A percentile compares a stretch with the other conserved stretches of the same genome.
These are phyloP conservation scores for Pachyuromys duprasi DNA, from an alignment of 2,797 vertebrate genomes.

Conservation along the genomic window DNA sequence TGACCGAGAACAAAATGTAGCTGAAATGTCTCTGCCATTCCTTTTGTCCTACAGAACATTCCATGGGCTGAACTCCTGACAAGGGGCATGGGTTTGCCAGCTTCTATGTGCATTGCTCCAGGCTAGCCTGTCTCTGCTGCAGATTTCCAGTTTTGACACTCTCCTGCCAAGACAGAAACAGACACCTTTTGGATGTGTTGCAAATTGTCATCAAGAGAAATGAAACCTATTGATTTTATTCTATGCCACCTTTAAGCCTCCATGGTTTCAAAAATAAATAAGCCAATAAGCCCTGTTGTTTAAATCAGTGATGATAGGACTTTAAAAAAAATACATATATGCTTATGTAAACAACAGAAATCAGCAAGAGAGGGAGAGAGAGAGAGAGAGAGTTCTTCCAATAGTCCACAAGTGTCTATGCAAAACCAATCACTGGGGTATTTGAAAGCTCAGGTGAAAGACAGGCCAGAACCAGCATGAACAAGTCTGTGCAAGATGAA, in stretches of 20 bases:
- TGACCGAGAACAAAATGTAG: conserved; percentile 81
- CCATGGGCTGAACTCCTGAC: conserved; percentile 80
- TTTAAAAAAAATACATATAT: conserved; percentile 8
- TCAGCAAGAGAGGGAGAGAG: conserved; percentile 62
- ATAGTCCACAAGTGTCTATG: conserved; percentile 71
- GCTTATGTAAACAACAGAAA: conserved; percentile 71
- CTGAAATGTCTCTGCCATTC: conserved; percentile 86
- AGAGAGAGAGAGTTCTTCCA: conserved; percentile 58
- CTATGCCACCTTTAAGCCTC: background rate
- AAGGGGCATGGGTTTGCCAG: conserved; percentile 70
- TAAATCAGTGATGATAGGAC: conserved; percentile 57
- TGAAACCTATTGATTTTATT: background rate
- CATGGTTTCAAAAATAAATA: background rate
- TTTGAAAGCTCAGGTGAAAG: conserved; percentile 69
- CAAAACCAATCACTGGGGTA: conserved; percentile 67
- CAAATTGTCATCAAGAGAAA: conserved; percentile 18
- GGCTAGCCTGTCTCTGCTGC: conserved; percentile 72
- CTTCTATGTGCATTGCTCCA: conserved; percentile 76
- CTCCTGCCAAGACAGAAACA: conserved; percentile 69
- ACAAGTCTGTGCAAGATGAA: conserved; percentile 71
- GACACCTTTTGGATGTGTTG: conserved; percentile 41
- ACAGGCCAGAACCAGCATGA: conserved; percentile 66
- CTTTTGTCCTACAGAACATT: conserved; percentile 85
- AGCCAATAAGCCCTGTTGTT: conserved; percentile 52
- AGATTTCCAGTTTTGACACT: conserved; percentile 72